Evolutionary conservation across 2,888 invertebrate species (phyloP), one percentile per base, ranked within the genome.

Genomic region (Lingula anatina): DNA sequence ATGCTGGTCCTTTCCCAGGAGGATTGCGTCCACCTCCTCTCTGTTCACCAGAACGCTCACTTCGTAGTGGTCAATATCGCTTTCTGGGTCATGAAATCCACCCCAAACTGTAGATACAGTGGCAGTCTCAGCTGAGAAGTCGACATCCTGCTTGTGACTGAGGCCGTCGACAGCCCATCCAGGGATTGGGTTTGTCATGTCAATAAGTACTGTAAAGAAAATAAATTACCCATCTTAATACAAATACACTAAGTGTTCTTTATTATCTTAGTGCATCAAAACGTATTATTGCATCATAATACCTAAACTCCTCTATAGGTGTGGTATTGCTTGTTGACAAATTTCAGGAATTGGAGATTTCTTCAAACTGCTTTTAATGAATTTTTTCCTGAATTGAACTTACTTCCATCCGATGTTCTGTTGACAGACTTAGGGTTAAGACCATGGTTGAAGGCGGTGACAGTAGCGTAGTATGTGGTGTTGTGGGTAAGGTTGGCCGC

Each of bases 381-480:
- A n/a, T n/a, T n/a, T n/a, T n/a, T n/a, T n/a, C n/a, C n/a, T n/a
- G n/a, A n/a, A n/a, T n/a, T n/a, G n/a, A 2, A 44, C 40, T 46
- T 52, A 65, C 65, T 56, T 50, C 65, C 65, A 47, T 61, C 54
- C 18, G 63, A 65, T 5, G 60, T 48, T 7, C 46, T 50, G 31
- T 59, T 56, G 3, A 44, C 35, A 5, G 47, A 45, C 46, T 61
- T 64, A 2, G 59, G 52, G 47, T 65, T 66, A n/a, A 66, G 55
- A 2, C 63, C 66, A 27, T 53, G 54, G 50, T 66, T 66, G 47
- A 50, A 57, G 3, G 62, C 60, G 20, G 56, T 50, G 2, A 65
- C 60, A n/a, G 64, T 64, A 12, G 62, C 61, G 48, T 46, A 66
- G 46, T 66, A 66, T 5, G 53, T 57, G 3, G 27, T 49, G 49